Evolutionary conservation across 2,797 vertebrate species (phyloP).

Genomic region (Neoniphon sammara): DNA sequence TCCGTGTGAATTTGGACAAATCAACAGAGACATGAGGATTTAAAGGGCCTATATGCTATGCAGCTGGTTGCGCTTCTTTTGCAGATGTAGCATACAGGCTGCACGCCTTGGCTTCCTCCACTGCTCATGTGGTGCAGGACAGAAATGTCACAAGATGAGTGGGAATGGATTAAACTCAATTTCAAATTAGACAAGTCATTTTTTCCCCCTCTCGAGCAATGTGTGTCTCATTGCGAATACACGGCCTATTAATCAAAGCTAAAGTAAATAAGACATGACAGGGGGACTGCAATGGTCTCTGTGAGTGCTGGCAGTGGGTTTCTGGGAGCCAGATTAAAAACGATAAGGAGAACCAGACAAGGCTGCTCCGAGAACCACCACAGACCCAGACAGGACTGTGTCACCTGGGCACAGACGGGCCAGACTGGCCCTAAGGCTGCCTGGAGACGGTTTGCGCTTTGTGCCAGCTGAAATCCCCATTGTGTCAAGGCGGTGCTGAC

Average conservation of each 20-base stretch:
- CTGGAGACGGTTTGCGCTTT: constrained; percentile 14
- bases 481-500: constrained; percentile 60
- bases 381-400: constrained; percentile 25
- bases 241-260: constrained; percentile 67
- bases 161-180: constrained; percentile 39
- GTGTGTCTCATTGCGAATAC: constrained; percentile 42
- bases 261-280: constrained; percentile 60
- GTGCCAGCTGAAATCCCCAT: constrained; percentile 50
- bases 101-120: constrained; percentile 31
- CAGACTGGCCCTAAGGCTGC: constrained; percentile 7
- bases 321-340: constrained; percentile 64
- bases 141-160: constrained; percentile 44
- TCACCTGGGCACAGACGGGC: constrained; percentile 23
- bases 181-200: constrained; percentile 51
- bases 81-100: constrained; percentile 50
- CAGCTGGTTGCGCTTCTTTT: constrained; percentile 57
- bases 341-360: constrained; percentile 51
- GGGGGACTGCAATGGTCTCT: constrained; percentile 40
- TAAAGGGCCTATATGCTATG: constrained; percentile 28
- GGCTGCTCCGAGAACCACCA: constrained; percentile 1
- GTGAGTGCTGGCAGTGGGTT: constrained; percentile 49
- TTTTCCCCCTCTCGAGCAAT: constrained; percentile 42
- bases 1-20: constrained; percentile 54
- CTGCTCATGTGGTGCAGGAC: constrained; percentile 36
- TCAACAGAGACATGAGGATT: constrained; percentile 44